Evolutionary conservation across 2,888 invertebrate genomes (phyloP).

Genomic region (Torymus aiolomorphi): DNA sequence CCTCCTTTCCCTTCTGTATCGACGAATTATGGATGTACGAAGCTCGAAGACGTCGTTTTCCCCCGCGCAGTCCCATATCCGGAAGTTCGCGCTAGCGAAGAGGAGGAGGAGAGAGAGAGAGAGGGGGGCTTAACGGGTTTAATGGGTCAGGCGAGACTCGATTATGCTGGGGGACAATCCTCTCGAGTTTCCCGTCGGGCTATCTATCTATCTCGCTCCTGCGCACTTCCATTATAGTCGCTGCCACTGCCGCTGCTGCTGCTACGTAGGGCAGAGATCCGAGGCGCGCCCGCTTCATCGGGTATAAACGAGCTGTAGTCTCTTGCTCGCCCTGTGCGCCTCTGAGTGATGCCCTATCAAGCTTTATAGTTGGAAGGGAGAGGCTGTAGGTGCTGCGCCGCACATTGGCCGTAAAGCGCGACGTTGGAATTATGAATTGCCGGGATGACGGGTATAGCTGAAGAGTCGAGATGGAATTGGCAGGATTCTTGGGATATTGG

Average conservation of each 20-base stretch:
- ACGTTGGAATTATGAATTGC: too few species aligned
- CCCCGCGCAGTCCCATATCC: neutral
- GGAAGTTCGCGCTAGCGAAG: conserved; percentile 42
- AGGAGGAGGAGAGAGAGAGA: too few species aligned
- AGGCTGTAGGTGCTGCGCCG: neutral
- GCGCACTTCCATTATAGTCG: conserved; percentile 10
- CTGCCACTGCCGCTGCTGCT: neutral
- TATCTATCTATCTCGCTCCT: neutral
- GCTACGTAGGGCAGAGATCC: too few species aligned
- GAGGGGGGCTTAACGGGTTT: conserved; percentile 60
- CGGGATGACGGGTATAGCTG: too few species aligned
- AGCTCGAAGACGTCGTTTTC: conserved; percentile 3
- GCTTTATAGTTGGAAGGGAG: neutral
- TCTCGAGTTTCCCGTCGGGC: conserved; percentile 58
- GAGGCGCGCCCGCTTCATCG: neutral
- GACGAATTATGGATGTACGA: neutral
- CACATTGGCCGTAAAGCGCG: too few species aligned
- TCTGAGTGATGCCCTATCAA: conserved; percentile 22
- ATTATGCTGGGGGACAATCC: conserved; percentile 65
- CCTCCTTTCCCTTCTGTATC: neutral
- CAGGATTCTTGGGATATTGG: too few species aligned
- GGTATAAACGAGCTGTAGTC: too few species aligned
- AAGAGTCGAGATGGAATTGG: too few species aligned
- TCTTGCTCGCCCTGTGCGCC: neutral
- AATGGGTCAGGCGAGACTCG: conserved; percentile 65